phyloP scores from a whole-genome alignment of 2,797 vertebrate genomes.

The Simalia tracyae region DNA sequence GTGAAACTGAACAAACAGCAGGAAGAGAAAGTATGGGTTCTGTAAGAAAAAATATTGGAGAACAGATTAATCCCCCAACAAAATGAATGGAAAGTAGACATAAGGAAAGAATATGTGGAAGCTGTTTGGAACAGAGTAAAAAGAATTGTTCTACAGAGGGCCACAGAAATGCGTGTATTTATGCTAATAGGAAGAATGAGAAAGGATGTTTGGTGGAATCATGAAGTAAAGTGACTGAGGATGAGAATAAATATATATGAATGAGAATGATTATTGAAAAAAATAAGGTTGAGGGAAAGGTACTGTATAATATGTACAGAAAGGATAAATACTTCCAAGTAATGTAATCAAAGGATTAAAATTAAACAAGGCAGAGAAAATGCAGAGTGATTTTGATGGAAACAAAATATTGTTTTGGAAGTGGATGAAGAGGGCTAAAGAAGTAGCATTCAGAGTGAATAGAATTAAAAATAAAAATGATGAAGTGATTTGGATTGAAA shows the following conservation, averaged over 20 bases:
- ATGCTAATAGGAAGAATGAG: neutral
- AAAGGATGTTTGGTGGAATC: neutral
- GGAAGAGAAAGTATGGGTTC: neutral
- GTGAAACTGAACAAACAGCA: neutral
- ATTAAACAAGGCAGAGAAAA: neutral
- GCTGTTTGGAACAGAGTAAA: neutral
- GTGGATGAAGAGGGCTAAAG: neutral
- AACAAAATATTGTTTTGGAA: neutral
- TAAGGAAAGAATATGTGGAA: neutral
- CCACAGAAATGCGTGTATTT: neutral
- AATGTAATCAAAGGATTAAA: neutral
- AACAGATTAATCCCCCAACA: neutral
- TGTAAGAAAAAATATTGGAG: neutral
- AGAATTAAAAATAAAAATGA: neutral
- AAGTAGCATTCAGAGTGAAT: neutral
- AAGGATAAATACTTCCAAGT: neutral
- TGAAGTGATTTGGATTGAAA: neutral
- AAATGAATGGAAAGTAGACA: neutral
- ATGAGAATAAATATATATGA: neutral
- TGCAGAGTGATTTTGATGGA: neutral
- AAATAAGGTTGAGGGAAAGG: neutral
- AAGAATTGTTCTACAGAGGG: neutral
- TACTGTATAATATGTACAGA: neutral
- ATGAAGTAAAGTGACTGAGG: neutral
- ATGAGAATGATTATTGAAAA: neutral